Base-by-base conservation (phyloP, 2,888 invertebrate species). In the Torymus texanus region DNA sequence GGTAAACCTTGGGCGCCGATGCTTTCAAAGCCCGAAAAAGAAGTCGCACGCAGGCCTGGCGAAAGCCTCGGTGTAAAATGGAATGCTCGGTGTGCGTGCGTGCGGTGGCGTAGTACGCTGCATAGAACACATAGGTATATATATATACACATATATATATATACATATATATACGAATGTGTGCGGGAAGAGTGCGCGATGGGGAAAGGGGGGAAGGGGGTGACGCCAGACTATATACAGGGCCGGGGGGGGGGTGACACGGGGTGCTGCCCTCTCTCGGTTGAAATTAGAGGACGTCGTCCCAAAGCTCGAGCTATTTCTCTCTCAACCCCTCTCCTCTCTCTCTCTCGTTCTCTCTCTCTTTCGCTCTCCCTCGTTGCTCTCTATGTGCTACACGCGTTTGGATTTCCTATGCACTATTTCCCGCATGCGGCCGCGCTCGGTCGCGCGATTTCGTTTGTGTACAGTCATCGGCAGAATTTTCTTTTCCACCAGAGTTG, bases 341-440 rank as follows among this genome's bases (percentile, higher is more conserved):
- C 65, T 71, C 75, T 55, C 21, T 21, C 67, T 78, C 68, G 50
- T 29, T 66, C 65, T 75, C 56, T 70, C 73, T 41, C 24, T 24
- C 73, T 78, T 58, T 79, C 29, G 29, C 29, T 29, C 29, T 29
- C 29, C 29, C 29, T 29, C 29, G 29, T 29, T 29, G 78, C 74
- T 77, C 70, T 53, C 29, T 62, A 18, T 67, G n/a, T 24, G 55
- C 58, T 75, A 74, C 51, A 73, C 65, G 41, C 72, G 87, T 85
- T 88, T 88, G 87, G 85, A 88, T 88, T 87, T 87, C 85, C 86
- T 86, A 85, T 88, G 86, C 85, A 86, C 86, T 87, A 87, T 88
- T 88, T 87, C 84, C 84, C 84, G 79, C 83, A 83, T 84, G 84
- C 82, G 83, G 84, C 83, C 83, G 53, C 29, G 55, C 62, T 74